Percentiles rank a stretch among this genome's conserved stretches.
phyloP scores from a whole-genome alignment of 2,888 invertebrate species.

The Mimachlamys varia region DNA sequence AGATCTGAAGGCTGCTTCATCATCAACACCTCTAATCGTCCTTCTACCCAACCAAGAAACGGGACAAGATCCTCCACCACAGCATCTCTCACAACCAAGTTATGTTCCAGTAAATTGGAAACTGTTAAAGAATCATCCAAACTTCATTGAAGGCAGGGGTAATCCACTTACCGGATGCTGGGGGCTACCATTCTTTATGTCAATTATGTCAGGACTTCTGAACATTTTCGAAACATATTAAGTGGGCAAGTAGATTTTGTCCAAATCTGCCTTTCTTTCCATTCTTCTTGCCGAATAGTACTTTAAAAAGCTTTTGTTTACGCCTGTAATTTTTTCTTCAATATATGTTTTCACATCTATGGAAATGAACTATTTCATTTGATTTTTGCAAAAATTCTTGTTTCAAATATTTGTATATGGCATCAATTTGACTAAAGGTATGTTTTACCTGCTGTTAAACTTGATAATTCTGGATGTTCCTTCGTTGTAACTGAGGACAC shows the following conservation, averaged over 20 bases:
- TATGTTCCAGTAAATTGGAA: constrained; percentile 67
- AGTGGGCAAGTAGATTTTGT: no score
- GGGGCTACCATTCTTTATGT: no score
- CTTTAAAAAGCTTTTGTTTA: neutral
- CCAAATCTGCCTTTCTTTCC: no score
- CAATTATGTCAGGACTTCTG: no score
- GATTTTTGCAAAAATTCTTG: neutral
- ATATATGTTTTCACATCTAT: neutral
- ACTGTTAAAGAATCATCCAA: constrained; percentile 53
- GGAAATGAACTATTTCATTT: neutral
- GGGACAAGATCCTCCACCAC: constrained; percentile 48
- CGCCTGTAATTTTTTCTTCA: neutral
- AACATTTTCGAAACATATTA: no score
- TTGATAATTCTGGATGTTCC: constrained; percentile 37
- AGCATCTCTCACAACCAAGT: constrained; percentile 54
- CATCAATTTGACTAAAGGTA: neutral
- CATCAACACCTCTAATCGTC: constrained; percentile 47
- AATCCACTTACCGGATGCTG: no score
- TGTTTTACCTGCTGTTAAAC: constrained; percentile 52
- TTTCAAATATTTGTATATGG: neutral
- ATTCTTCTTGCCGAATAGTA: no score
- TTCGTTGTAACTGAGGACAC: constrained; percentile 44
- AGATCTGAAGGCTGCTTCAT: constrained; percentile 47
- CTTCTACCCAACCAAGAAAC: constrained; percentile 50
- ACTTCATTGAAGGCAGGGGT: neutral